Conservation (phyloP, 2,113 vertebrate species). For the Nibea coibor region DNA sequence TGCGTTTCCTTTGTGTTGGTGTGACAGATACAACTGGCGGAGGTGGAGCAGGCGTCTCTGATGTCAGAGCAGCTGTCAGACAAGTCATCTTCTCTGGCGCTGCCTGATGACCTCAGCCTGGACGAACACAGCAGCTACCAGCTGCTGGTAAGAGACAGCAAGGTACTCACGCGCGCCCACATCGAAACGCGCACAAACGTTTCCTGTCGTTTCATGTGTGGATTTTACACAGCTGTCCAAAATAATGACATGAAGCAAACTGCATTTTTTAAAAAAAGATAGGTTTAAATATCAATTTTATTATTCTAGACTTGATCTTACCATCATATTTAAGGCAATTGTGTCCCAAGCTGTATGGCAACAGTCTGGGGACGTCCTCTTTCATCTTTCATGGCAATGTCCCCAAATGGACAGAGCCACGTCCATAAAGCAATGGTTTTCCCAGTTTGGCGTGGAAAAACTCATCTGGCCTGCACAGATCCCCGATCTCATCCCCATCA, state of each 20-base stretch:
- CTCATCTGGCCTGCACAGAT: neutral
- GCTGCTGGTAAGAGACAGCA: conserved; percentile 83
- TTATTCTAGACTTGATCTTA: neutral
- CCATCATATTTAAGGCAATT: neutral
- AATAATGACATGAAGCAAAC: no score
- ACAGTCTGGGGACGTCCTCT: neutral
- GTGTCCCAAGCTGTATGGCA: neutral
- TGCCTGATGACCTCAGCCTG: conserved; percentile 93
- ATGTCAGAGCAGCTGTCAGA: conserved; percentile 92
- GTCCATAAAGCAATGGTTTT: neutral
- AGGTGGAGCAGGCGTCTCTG: conserved; percentile 95
- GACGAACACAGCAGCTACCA: conserved; percentile 89
- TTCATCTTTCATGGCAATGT: neutral
- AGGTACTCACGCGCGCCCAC: conserved; percentile 79
- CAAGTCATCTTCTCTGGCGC: conserved; percentile 92
- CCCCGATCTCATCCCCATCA: neutral
- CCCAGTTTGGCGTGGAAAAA: neutral
- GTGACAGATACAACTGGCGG: conserved; percentile 91
- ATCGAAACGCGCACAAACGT: neutral
- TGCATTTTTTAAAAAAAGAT: no score
- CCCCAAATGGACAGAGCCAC: neutral
- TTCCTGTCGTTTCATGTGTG: neutral
- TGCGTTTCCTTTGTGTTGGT: conserved; percentile 15
- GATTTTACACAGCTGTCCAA: neutral
- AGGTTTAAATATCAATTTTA: no score